Evolutionary conservation across 2,113 vertebrate genomes (phyloP).

Genomic region (Peucedramus taeniatus): DNA sequence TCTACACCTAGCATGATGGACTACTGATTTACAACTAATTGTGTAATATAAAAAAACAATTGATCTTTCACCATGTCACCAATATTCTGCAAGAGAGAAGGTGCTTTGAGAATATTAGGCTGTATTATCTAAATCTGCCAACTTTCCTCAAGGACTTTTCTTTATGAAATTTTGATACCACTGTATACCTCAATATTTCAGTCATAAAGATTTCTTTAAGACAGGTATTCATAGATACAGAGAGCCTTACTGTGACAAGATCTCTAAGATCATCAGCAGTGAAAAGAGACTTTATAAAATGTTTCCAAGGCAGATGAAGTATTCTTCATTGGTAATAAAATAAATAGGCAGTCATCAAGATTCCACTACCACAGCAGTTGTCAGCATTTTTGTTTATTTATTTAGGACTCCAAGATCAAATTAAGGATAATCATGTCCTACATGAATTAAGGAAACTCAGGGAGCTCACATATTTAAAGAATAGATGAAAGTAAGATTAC

Average conservation of each 20-base stretch:
- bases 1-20: neutral
- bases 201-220: neutral
- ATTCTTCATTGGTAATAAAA: neutral
- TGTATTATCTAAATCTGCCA: neutral
- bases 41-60: neutral
- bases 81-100: neutral
- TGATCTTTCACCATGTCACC: neutral
- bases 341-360: neutral
- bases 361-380: neutral
- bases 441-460: neutral
- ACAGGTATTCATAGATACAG: neutral
- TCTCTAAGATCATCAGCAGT: neutral
- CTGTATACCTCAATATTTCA: neutral
- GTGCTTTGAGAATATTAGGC: neutral
- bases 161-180: neutral
- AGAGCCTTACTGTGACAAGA: neutral
- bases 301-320: neutral
- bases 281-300: neutral
- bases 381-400: neutral
- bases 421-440: neutral
- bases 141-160: neutral
- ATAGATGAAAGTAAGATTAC: neutral
- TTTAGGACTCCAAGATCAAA: neutral
- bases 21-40: neutral
- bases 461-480: neutral